Evolutionary conservation across 2,888 invertebrate genomes (phyloP).

Genomic region (Glyphotaelius pellucidus): DNA sequence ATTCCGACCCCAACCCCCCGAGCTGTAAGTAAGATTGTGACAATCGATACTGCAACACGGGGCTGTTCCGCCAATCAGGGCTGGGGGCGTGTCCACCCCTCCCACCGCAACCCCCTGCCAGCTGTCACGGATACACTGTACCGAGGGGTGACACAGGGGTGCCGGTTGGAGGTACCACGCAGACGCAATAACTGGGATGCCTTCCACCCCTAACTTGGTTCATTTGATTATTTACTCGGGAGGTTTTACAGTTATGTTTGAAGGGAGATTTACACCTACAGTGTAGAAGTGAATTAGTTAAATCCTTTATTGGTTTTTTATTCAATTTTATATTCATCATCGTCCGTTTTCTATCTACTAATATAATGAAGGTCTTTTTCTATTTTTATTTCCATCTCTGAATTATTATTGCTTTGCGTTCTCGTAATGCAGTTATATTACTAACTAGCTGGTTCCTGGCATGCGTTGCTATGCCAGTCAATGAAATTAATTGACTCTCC

Average conservation of each 20-base stretch:
- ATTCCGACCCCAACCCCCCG: background rate
- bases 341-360: background rate
- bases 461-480: no score
- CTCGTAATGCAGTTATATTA: no score
- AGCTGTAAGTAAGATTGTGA: constrained; percentile 39
- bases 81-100: constrained; percentile 61
- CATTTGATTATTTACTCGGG: constrained; percentile 33
- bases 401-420: no score
- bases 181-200: background rate
- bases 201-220: background rate
- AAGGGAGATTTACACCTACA: background rate
- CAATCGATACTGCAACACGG: constrained; percentile 64
- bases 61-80: constrained; percentile 63
- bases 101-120: constrained; percentile 26
- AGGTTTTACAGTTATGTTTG: background rate
- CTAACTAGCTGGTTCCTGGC: no score
- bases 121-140: constrained; percentile 52
- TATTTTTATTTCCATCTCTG: no score
- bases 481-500: no score
- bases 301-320: background rate
- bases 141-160: constrained; percentile 37
- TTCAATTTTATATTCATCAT: background rate
- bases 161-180: background rate
- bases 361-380: no score
- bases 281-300: background rate